Base-by-base conservation (phyloP, 1,140 invertebrate species). In the Zophobas atratus region DNA sequence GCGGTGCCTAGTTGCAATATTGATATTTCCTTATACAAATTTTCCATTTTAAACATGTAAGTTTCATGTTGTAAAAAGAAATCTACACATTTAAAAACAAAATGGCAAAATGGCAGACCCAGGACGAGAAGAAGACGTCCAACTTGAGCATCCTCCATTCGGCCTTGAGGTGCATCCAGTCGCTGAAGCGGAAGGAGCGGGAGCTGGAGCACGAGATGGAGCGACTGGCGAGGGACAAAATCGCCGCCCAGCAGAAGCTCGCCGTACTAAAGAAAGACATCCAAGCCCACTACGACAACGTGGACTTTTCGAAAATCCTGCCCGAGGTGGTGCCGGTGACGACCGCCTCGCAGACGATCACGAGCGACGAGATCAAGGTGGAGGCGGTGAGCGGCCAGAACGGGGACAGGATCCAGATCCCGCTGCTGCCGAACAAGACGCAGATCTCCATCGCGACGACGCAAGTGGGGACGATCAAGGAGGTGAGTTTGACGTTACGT, bases 91-190 rank as follows among this genome's bases (percentile, higher is more conserved):
- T 20, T 20, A 20, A 20, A 20, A 20, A 20, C 20, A 20, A 20
- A 20, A 20, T 20, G 20, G 20, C 20, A 20, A 20, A 20, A 20
- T 20, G 20, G 1, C 85, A 90, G 6, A 89, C 90, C 38, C 91
- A 91, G 32, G 93, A 96, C 84, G 96, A 98, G 82, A 95, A 97
- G 84, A 97, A 98, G 86, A 95, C 95, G 8, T 98, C 96, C 39
- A 98, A 98, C 87, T 89, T 98, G 80, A 95, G 93, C 81, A 98
- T 98, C 86, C 89, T 98, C 43, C 93, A 95, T 76, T 94, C 94
- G 57, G 96, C 97, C 56, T 92, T 95, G 63, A 90, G 93, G 86
- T 93, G 93, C 75, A 85, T 89, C 36, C 85, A 93, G 90, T 85
- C 88, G 55, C 87, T 96, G 81, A 93, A 92, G 82, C 90, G 91